Conservation (phyloP, 1,140 invertebrate genomes). For the Anadara kagoshimensis region DNA sequence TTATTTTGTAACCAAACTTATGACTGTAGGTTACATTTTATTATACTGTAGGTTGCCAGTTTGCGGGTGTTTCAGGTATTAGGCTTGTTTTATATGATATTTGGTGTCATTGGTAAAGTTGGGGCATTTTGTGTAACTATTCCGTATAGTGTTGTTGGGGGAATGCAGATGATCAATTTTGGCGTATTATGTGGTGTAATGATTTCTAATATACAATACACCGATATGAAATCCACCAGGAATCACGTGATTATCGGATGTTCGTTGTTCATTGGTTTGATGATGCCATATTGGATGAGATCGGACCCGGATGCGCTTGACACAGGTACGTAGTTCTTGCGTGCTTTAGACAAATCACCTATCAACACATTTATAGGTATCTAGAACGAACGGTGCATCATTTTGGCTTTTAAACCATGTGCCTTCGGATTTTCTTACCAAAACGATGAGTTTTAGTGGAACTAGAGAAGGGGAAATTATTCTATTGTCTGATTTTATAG, state of each 20-base stretch:
- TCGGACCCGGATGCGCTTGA: conserved; percentile 80
- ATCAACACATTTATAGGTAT: no score
- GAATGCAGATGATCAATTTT: conserved; percentile 91
- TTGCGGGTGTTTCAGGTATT: conserved; percentile 88
- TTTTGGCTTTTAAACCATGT: no score
- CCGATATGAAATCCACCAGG: conserved; percentile 85
- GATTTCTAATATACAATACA: conserved; percentile 87
- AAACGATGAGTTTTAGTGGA: no score
- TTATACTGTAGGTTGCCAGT: conserved; percentile 82
- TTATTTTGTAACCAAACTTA: no score
- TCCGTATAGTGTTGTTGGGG: conserved; percentile 88
- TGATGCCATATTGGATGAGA: conserved; percentile 81
- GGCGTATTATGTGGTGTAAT: conserved; percentile 72
- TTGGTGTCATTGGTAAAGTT: conserved; percentile 81
- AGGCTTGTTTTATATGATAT: conserved; percentile 84
- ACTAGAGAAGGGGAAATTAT: no score
- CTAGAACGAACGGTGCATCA: no score
- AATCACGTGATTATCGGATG: conserved; percentile 93
- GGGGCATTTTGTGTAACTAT: conserved; percentile 92
- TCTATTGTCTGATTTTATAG: no score
- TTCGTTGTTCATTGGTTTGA: conserved; percentile 87
- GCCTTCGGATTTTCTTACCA: no score
- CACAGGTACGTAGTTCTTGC: no score
- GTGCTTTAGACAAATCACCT: no score
- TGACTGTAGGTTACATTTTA: no score